A percentile compares a stretch with the other conserved stretches of the same genome.
phyloP scores from a whole-genome alignment of 2,797 vertebrate species.

The Hoplostethus mediterraneus region DNA sequence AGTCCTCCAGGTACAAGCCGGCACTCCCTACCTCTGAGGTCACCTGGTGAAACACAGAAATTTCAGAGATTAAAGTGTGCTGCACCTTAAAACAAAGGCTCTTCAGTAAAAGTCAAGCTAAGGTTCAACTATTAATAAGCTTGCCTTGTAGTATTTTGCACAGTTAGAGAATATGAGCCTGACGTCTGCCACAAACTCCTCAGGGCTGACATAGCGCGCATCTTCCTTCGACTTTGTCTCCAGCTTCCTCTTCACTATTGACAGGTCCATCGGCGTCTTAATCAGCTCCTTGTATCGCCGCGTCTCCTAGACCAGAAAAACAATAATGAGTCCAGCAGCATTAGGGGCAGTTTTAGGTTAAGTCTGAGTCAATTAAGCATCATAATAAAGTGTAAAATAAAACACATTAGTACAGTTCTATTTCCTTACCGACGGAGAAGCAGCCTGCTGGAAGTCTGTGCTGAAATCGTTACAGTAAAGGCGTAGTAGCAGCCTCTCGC shows the following conservation, averaged over 20 bases:
- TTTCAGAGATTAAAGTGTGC: background rate
- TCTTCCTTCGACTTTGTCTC: conserved; percentile 84
- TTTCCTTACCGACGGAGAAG: conserved; percentile 90
- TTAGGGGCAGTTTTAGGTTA: background rate
- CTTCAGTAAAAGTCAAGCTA: too few species aligned
- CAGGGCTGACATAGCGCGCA: conserved; percentile 84
- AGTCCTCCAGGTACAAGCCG: conserved; percentile 91
- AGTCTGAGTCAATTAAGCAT: too few species aligned
- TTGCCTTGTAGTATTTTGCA: conserved; percentile 96
- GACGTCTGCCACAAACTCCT: conserved; percentile 91
- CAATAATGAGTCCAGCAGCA: background rate
- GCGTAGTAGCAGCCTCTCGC: conserved; percentile 92
- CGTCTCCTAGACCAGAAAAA: conserved; percentile 74
- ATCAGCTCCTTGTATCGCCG: conserved; percentile 95
- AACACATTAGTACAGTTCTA: background rate
- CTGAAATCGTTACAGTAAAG: conserved; percentile 95
- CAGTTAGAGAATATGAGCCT: conserved; percentile 98
- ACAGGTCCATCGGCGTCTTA: conserved; percentile 96
- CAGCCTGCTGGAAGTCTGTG: conserved; percentile 94
- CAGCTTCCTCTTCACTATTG: conserved; percentile 90
- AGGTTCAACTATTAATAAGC: background rate
- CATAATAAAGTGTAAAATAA: too few species aligned
- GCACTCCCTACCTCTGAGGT: conserved; percentile 96
- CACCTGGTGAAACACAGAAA: conserved; percentile 76
- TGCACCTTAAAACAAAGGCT: too few species aligned